These are phyloP conservation scores for Ispidina lecontei DNA, from an alignment of 2,797 vertebrate species.

Conservation along the genomic window DNA sequence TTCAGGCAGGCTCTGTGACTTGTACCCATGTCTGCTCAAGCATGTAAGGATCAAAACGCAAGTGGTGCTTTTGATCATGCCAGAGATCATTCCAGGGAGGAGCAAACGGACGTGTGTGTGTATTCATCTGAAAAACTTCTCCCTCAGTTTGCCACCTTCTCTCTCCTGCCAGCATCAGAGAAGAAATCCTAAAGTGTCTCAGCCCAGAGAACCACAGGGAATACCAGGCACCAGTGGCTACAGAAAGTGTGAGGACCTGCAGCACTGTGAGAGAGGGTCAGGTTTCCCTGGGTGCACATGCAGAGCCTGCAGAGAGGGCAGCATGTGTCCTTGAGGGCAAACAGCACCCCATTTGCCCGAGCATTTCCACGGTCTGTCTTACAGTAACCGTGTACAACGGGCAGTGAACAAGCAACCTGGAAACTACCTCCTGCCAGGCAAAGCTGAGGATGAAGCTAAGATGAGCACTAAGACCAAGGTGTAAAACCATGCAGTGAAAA, in stretches of 20 bases:
- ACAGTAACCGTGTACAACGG: accelerated
- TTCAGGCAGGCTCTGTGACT: not conserved
- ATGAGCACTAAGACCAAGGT: not conserved
- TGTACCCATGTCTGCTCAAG: not conserved
- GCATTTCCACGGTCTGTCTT: not conserved
- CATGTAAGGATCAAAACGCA: not conserved
- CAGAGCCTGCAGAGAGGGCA: not conserved
- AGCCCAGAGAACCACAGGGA: not conserved
- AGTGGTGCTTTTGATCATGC: not conserved
- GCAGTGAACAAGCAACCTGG: not conserved
- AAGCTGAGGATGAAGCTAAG: not conserved
- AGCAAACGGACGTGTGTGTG: not conserved
- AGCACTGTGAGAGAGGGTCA: not conserved
- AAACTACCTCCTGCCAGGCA: not conserved
- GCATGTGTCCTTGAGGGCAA: accelerated
- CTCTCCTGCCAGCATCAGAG: not conserved
- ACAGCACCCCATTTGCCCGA: not conserved
- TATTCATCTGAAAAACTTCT: not conserved
- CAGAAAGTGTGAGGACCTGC: not conserved
- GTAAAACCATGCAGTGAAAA: not conserved
- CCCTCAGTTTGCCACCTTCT: not conserved
- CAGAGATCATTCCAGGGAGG: not conserved
- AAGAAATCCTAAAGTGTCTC: not conserved
- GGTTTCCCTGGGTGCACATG: not conserved
- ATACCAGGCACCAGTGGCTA: not conserved